Evolutionary conservation across 2,113 vertebrate species (phyloP).

Genomic region (Aphelocoma coerulescens): DNA sequence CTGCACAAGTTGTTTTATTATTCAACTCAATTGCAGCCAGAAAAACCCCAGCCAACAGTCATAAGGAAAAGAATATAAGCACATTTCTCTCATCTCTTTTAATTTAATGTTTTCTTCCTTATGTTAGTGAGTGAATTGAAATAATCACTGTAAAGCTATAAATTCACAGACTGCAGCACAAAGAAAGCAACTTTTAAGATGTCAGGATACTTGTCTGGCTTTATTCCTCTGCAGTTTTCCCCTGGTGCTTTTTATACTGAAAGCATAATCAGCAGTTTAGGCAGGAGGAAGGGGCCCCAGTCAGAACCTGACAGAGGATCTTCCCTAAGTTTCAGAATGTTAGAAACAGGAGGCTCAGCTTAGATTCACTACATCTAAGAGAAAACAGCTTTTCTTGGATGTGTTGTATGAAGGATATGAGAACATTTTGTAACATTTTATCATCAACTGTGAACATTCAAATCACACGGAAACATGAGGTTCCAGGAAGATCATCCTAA

Average conservation of each 20-base stretch:
- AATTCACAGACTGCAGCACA: not conserved
- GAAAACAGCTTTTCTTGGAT: not conserved
- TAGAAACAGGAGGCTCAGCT: not conserved
- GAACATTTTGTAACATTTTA: not conserved
- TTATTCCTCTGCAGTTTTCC: not conserved
- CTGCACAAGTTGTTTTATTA: slow-evolving; percentile 17
- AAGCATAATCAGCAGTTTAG: not conserved
- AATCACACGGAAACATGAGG: not conserved
- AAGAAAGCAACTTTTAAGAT: not conserved
- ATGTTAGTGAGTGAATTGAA: not conserved
- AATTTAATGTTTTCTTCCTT: not conserved
- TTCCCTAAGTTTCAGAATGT: not conserved
- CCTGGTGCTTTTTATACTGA: not conserved
- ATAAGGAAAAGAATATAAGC: not conserved
- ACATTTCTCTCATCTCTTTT: not conserved
- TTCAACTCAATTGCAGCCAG: not conserved
- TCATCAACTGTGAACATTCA: not conserved
- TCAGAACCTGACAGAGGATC: not conserved
- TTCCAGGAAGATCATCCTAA: not conserved
- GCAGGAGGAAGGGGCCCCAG: not conserved
- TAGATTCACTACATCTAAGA: not conserved
- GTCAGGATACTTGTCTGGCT: not conserved
- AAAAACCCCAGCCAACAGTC: not conserved
- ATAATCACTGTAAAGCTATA: not conserved
- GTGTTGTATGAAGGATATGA: not conserved